These are phyloP conservation scores for Leptura quadrifasciata DNA, from an alignment of 2,888 invertebrate species.

Conservation along the genomic window DNA sequence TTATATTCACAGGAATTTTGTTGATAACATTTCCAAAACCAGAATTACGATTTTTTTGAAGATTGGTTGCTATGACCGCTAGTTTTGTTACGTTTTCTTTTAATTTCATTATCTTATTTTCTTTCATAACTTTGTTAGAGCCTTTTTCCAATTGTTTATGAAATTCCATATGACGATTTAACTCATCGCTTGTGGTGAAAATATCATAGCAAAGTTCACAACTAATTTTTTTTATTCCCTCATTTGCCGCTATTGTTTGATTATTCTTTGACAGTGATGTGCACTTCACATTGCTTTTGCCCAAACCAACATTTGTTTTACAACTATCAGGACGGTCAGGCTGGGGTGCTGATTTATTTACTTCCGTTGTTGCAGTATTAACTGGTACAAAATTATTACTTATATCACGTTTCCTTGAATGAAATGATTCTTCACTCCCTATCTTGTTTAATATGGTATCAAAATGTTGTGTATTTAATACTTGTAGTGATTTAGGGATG, in stretches of 20 bases:
- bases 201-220: slow-evolving; percentile 46
- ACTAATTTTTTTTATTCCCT: background rate
- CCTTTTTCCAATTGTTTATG: slow-evolving; percentile 33
- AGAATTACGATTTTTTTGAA: background rate
- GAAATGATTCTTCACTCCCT: too few relatives aligned
- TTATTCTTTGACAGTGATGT: background rate
- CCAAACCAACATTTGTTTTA: background rate
- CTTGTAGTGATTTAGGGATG: too few relatives aligned
- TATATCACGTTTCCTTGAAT: too few relatives aligned
- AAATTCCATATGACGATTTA: slow-evolving; percentile 38
- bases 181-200: slow-evolving; percentile 14
- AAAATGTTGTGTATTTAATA: background rate
- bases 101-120: background rate
- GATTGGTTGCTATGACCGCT: background rate
- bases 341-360: background rate
- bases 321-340: background rate
- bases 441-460: background rate
- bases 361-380: background rate
- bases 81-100: background rate
- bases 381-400: too few relatives aligned
- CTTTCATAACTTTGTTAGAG: background rate
- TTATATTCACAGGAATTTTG: background rate
- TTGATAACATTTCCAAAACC: background rate
- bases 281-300: background rate
- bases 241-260: background rate